A percentile compares a stretch with the other conserved stretches of the same genome.
phyloP scores from a whole-genome alignment of 2,888 invertebrate species.

The Dendrolimus houi region DNA sequence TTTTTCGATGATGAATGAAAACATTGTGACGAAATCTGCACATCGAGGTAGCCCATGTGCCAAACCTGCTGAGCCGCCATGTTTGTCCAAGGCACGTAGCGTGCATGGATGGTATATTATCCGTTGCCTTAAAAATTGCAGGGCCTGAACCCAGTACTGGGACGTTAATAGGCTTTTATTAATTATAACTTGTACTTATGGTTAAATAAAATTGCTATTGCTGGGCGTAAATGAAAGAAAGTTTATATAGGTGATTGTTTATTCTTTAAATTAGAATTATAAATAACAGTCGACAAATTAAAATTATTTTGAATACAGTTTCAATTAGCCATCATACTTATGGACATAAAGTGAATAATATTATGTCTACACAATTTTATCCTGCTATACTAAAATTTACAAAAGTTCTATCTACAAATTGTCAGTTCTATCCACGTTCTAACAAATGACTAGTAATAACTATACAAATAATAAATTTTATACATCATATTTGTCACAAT shows the following conservation, averaged over 20 bases:
- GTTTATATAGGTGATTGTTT: constrained; percentile 40
- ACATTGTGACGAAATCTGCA: too few species aligned
- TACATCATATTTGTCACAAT: constrained; percentile 39
- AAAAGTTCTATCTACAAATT: constrained; percentile 29
- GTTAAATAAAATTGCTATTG: too few species aligned
- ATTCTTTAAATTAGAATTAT: constrained; percentile 48
- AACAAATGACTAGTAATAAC: constrained; percentile 69
- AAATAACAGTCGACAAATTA: constrained; percentile 51
- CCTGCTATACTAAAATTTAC: neutral
- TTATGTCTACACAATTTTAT: constrained; percentile 8
- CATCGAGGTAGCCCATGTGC: too few species aligned
- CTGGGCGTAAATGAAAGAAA: constrained; percentile 15
- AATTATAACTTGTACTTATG: too few species aligned
- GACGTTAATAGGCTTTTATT: too few species aligned
- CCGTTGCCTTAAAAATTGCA: too few species aligned
- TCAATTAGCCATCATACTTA: constrained; percentile 19
- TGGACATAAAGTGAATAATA: constrained; percentile 20
- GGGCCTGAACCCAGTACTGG: too few species aligned
- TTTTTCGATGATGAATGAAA: too few species aligned
- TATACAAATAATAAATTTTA: constrained; percentile 46
- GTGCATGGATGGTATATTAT: too few species aligned
- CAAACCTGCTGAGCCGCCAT: too few species aligned
- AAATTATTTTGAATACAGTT: constrained; percentile 33
- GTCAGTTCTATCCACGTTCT: constrained; percentile 49
- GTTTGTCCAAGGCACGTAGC: too few species aligned